phyloP scores from a whole-genome alignment of 2,797 vertebrate species.

The Mormyrus proboscirostris region DNA sequence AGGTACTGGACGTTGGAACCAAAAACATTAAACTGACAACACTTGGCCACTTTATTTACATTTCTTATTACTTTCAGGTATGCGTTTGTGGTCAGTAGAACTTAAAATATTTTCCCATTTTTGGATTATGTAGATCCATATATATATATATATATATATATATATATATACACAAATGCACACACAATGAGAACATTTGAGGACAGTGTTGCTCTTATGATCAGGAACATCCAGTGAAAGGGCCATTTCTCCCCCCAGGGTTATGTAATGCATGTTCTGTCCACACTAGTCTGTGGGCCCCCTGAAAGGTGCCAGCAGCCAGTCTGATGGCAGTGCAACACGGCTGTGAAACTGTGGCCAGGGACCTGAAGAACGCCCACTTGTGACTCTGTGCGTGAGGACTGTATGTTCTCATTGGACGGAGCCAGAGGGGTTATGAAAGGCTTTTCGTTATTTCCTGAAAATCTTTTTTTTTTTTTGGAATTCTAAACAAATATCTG shows the following conservation, averaged over 20 bases:
- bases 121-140: neutral
- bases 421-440: neutral
- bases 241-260: neutral
- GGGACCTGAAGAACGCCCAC: neutral
- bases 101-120: neutral
- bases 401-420: neutral
- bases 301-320: neutral
- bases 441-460: neutral
- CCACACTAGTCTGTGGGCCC: neutral
- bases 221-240: neutral
- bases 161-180: neutral
- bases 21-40: neutral
- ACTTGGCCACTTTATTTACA: neutral
- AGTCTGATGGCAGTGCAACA: neutral
- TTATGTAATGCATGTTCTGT: conserved; percentile 5
- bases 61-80: neutral
- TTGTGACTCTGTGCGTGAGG: neutral
- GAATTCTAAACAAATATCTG: neutral
- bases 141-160: too few relatives aligned
- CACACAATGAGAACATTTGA: neutral
- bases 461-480: neutral
- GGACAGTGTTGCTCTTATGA: neutral
- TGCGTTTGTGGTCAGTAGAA: neutral
- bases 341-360: neutral
- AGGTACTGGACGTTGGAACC: neutral